phyloP scores from a whole-genome alignment of 2,797 vertebrate species.

The Lutjanus argentimaculatus region DNA sequence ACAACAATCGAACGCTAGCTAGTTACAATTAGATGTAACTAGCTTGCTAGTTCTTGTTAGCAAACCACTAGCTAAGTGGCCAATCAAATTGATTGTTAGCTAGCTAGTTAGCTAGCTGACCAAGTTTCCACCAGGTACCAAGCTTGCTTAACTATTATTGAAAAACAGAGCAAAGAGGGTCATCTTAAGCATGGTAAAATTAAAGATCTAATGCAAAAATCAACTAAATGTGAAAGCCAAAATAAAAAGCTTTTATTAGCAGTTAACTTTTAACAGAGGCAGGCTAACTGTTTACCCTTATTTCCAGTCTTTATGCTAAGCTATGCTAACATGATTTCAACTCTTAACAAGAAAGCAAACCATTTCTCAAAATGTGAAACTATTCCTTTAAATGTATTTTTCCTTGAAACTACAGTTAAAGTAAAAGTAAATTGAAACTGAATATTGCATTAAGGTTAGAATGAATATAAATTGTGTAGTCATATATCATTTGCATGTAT shows the following conservation, averaged over 20 bases:
- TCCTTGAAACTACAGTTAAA: background rate
- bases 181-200: background rate
- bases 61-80: no score
- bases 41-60: no score
- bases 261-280: background rate
- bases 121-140: no score
- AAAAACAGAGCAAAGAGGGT: no score
- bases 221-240: background rate
- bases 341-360: background rate
- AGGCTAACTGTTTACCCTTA: background rate
- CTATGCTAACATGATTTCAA: background rate
- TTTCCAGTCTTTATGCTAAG: conserved; percentile 4
- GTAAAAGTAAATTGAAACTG: background rate
- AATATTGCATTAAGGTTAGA: background rate
- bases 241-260: background rate
- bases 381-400: background rate
- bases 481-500: conserved; percentile 1
- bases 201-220: background rate
- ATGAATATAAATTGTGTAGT: background rate
- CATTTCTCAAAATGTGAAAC: background rate
- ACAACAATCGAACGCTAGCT: no score
- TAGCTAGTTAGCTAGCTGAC: no score
- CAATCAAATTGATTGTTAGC: no score
- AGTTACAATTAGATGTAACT: no score
- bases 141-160: no score